Conservation (phyloP, 2,113 vertebrate species). For the Circaetus gallicus region DNA sequence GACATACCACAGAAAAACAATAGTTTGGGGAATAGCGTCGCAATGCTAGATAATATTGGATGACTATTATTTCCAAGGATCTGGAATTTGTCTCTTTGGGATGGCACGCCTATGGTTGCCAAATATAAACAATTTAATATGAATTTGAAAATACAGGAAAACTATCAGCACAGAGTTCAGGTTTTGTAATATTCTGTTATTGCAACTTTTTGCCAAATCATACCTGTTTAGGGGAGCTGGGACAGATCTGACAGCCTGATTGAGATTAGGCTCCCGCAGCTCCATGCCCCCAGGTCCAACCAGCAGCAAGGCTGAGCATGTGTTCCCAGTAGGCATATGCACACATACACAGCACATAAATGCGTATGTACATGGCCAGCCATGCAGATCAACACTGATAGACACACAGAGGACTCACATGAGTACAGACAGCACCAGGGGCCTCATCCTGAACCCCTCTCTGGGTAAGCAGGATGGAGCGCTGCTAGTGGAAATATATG, state of each 20-base stretch:
- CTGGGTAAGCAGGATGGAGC: background rate
- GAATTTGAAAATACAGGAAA: background rate
- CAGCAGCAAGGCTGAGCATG: background rate
- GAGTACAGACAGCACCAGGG: background rate
- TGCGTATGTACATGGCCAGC: fast-evolving
- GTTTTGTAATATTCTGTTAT: background rate
- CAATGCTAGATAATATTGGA: background rate
- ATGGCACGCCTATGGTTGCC: background rate
- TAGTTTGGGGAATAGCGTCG: background rate
- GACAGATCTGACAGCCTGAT: background rate
- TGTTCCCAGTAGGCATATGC: background rate
- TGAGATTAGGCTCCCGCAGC: background rate
- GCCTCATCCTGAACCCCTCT: background rate
- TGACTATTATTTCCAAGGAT: background rate
- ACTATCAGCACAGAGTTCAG: background rate
- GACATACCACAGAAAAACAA: background rate
- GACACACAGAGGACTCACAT: background rate
- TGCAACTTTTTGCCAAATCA: background rate
- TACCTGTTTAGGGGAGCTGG: background rate
- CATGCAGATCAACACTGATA: background rate
- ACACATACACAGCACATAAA: background rate
- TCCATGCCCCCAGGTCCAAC: background rate
- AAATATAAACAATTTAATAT: background rate
- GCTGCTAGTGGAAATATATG: background rate
- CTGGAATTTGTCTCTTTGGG: background rate